Base-by-base conservation (phyloP, 2,113 vertebrate genomes). In the Oryzias woworae region DNA sequence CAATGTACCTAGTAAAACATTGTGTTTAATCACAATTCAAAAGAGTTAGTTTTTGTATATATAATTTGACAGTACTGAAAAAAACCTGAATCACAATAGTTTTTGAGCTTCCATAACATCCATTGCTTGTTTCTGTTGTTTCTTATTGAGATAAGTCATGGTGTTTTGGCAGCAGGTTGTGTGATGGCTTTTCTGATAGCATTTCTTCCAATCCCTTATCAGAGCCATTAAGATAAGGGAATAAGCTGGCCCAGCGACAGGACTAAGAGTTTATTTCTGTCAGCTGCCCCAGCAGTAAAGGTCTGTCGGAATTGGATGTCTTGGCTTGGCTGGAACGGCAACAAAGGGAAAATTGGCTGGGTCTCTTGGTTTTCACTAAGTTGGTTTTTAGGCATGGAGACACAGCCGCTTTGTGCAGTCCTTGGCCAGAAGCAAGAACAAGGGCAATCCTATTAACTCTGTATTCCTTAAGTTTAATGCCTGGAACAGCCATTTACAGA, bases 231-330 rank as follows among this genome's bases (percentile, higher is more conserved):
- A 85, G 85, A 90, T 88, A 87, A 86, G 86, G 74, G 74, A 80
- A 66, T 86, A 82, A 87, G 71, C 78, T 78, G 83, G 77, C 70
- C 71, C 41, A 5, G 77, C 82, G 62, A 55, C 64, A 80, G 75
- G 87, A 86, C 73, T 88, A 85, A 81, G 73, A 66, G 77, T 67
- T 70, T 70, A 66, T 83, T 82, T 83, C 80, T 80, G 78, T 87
- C 83, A 84, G 77, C 73, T 14, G 56, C 36, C 66, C 85, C 73
- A 43, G 80, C 82, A 81, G 80, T 69, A 47, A 69, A 71, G 78
- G 79, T 86, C 87, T 85, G 85, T 85, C 78, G 87, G 83, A 89
- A 87, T 90, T 90, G 87, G 83, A 86, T 76, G 80, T 82, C 75
- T 83, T 75, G 71, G 79, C 81, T 71, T 64, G 69, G 71, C 76